phyloP scores from a whole-genome alignment of 2,797 vertebrate species.

The Melanotaenia trifasciata region DNA sequence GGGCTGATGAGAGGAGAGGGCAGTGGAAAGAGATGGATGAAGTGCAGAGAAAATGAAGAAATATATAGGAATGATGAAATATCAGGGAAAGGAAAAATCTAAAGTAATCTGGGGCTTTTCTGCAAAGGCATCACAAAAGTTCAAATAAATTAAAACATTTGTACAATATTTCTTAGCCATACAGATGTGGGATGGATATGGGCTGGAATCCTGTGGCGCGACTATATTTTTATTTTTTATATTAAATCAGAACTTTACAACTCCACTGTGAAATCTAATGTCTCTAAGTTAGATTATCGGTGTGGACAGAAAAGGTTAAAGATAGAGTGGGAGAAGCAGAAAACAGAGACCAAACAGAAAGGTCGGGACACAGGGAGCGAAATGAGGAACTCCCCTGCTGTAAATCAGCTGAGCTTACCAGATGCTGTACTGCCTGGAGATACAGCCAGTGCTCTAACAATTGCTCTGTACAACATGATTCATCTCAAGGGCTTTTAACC shows the following conservation, averaged over 20 bases:
- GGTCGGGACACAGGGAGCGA: conserved; percentile 24
- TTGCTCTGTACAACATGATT: conserved; percentile 63
- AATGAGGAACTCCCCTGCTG: conserved; percentile 57
- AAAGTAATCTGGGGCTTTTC: conserved; percentile 7
- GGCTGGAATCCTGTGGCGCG: not conserved
- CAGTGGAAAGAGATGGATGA: conserved; percentile 56
- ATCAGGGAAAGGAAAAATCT: conserved; percentile 23
- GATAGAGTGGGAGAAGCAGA: not conserved
- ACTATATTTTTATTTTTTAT: not conserved
- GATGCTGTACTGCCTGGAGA: conserved; percentile 31
- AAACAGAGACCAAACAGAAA: conserved; percentile 13
- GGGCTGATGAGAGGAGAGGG: conserved; percentile 28
- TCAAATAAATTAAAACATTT: not conserved
- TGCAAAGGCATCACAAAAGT: conserved; percentile 17
- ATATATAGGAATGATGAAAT: conserved; percentile 49
- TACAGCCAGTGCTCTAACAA: conserved; percentile 44
- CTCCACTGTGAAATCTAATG: conserved; percentile 7
- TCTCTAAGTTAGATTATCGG: conserved; percentile 5
- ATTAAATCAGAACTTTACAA: not conserved
- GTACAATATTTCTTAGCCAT: not conserved
- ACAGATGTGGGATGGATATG: not conserved
- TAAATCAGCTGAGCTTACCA: conserved; percentile 54
- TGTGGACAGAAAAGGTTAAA: conserved; percentile 3
- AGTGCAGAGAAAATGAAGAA: conserved; percentile 63
- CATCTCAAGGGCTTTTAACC: conserved; percentile 65